Evolutionary conservation across 1,140 invertebrate species (phyloP), one percentile per base, ranked within the genome.

Genomic region (Camponotus pennsylvanicus): DNA sequence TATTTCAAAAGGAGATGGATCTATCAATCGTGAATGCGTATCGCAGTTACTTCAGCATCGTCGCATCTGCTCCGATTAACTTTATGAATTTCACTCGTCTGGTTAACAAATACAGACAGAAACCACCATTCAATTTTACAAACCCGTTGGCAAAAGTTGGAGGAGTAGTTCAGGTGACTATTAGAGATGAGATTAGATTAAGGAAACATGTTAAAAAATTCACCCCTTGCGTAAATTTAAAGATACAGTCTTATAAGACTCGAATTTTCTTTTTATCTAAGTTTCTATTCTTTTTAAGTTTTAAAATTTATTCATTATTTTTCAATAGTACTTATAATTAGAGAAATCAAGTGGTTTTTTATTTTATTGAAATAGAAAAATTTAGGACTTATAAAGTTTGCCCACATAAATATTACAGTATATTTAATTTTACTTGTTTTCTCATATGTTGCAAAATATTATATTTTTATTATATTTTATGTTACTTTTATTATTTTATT

Each of bases 91-190:
- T 98, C 92, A 97, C 97, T 0, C 94, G 93, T 21, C 95, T 97
- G 91, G 97, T 98, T 42, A 98, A 98, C 93, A 95, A 96, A 84
- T 97, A 98, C 91, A 96, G 98, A 93, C 96, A 98, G 91, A 95
- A 96, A 89, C 97, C 97, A 8, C 98, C 98, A 0, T 99, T 99
- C 93, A 97, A 97, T 94, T 98, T 98, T 93, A 97, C 96, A 3
- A 98, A 98, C 94, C 97, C 98, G 0, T 91, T 98, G 34, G 96
- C 96, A 1, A 94, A 95, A 32, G 94, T 98, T 8, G 97, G 97
- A 6, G 97, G 97, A 1, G 94, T 96, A 21, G 90, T 94, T 92
- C 93, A 92, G 94, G 94, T 94, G 92, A 93, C 91, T 93, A 91
- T 57, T 45, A 84, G 8, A 80, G 64, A 84, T 13, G 6, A 64